Percentiles rank a stretch among this genome's conserved stretches.
Conservation (phyloP, 1,140 invertebrate species). For the Drosophila simulans region DNA sequence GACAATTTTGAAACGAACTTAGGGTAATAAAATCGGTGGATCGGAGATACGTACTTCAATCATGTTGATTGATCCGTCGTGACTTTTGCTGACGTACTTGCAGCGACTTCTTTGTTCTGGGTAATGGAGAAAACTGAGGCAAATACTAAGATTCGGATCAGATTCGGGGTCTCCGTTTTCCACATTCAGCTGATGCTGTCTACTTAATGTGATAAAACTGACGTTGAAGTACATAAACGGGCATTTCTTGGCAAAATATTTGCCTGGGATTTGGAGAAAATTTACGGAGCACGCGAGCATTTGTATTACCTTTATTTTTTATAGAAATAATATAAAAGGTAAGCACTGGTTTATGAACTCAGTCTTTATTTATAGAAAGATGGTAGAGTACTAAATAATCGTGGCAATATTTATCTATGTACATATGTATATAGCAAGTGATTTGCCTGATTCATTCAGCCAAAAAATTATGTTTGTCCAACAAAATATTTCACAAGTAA, state of each 20-base stretch:
- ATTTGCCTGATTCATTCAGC: conserved; percentile 24
- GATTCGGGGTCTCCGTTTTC: conserved; percentile 2
- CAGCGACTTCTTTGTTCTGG: conserved; percentile 25
- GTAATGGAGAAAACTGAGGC: conserved; percentile 20
- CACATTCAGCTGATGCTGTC: conserved; percentile 37
- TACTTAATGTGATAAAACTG: conserved; percentile 41
- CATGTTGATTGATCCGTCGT: conserved; percentile 35
- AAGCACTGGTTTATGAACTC: conserved; percentile 16
- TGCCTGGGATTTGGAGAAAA: conserved; percentile 23
- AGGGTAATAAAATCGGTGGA: neutral
- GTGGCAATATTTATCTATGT: conserved; percentile 1
- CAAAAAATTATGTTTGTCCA: neutral
- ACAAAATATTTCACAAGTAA: neutral
- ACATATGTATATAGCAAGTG: conserved; percentile 4
- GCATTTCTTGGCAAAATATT: conserved; percentile 42
- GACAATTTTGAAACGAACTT: neutral
- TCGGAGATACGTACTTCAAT: conserved; percentile 50
- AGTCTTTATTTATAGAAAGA: neutral
- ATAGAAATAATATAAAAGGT: conserved; percentile 13
- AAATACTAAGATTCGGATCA: neutral
- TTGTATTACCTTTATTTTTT: conserved; percentile 30
- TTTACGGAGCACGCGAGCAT: conserved; percentile 34
- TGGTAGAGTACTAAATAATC: conserved; percentile 6
- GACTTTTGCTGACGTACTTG: conserved; percentile 8
- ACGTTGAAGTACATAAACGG: conserved; percentile 51